Percentiles rank a stretch among this genome's conserved stretches.
Conservation (phyloP, 2,113 vertebrate genomes). For the Calonectris borealis region DNA sequence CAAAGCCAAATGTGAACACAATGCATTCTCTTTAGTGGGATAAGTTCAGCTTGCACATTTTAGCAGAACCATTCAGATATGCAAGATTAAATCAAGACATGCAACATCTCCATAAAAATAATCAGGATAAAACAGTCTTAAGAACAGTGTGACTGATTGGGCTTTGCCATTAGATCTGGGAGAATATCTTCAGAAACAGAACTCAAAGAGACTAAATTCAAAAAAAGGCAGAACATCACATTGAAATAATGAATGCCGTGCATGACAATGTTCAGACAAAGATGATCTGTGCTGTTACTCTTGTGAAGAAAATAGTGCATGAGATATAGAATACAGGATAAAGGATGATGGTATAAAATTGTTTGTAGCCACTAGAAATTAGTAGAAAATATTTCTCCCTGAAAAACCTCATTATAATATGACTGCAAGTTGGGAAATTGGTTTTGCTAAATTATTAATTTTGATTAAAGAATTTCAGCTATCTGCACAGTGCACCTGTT, state of each 20-base stretch:
- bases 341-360: background rate
- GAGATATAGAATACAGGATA: background rate
- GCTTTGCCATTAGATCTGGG: background rate
- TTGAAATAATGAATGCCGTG: background rate
- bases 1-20: background rate
- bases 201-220: background rate
- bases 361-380: background rate
- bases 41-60: background rate
- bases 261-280: background rate
- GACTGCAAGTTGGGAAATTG: background rate
- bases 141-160: background rate
- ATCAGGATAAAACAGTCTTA: background rate
- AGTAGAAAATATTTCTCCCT: background rate
- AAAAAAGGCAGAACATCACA: background rate
- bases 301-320: background rate
- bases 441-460: background rate
- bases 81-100: background rate
- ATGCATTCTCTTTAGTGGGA: background rate
- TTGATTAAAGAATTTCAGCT: background rate
- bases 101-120: background rate
- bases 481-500: background rate
- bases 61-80: background rate
- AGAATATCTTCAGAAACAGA: background rate
- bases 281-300: background rate
- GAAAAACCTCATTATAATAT: background rate